phyloP scores from a whole-genome alignment of 2,797 vertebrate genomes.

The Gymnocypris eckloni region DNA sequence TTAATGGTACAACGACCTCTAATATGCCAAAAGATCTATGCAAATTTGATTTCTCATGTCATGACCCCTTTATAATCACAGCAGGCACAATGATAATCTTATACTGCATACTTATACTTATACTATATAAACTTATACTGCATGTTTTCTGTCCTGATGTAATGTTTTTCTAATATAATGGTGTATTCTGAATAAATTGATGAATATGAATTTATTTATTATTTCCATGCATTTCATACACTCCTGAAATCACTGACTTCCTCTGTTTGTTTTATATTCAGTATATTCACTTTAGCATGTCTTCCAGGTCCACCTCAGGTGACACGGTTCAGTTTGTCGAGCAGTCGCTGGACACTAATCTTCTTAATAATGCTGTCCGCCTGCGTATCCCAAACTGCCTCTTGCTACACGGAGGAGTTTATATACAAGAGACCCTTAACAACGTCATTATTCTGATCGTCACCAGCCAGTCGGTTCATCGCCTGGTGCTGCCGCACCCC shows the following conservation, averaged over 20 bases:
- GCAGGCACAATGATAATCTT: too few relatives aligned
- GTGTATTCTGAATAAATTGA: too few relatives aligned
- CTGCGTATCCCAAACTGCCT: slow-evolving; percentile 84
- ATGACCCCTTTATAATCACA: too few relatives aligned
- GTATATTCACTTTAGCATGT: background rate
- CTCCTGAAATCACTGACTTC: background rate
- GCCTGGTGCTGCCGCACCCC: slow-evolving; percentile 89
- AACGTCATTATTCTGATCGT: slow-evolving; percentile 85
- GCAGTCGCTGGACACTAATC: slow-evolving; percentile 88
- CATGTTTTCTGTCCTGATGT: background rate
- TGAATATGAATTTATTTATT: background rate
- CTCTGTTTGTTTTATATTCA: background rate
- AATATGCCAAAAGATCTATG: too few relatives aligned
- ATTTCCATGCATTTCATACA: background rate
- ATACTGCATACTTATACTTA: too few relatives aligned
- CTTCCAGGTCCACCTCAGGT: slow-evolving; percentile 83
- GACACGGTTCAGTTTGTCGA: slow-evolving; percentile 89
- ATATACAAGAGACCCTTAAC: slow-evolving; percentile 86
- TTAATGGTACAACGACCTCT: too few relatives aligned
- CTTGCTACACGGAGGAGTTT: slow-evolving; percentile 86
- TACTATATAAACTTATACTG: too few relatives aligned
- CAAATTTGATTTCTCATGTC: too few relatives aligned
- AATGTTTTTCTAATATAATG: background rate
- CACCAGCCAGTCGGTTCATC: slow-evolving; percentile 89
- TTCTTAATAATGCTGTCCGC: slow-evolving; percentile 86